Evolutionary conservation across 2,113 vertebrate genomes (phyloP).

Genomic region (Entomyzon cyanotis): DNA sequence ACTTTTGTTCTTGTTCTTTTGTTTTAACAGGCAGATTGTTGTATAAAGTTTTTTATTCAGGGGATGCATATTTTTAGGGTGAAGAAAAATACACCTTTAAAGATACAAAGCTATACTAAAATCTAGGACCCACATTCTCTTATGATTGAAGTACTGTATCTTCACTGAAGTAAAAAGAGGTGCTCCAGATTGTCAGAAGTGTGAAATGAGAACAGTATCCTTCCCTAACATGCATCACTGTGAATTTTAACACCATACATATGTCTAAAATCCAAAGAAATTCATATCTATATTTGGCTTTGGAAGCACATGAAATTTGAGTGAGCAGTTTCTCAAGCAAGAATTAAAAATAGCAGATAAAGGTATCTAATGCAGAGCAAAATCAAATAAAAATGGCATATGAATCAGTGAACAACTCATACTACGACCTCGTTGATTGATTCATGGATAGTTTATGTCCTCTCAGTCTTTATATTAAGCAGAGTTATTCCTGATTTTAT

Average conservation of each 20-base stretch:
- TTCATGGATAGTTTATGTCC: background rate
- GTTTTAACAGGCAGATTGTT: background rate
- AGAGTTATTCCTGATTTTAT: background rate
- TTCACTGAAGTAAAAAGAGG: constrained; percentile 11
- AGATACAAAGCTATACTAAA: background rate
- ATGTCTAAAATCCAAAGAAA: constrained; percentile 53
- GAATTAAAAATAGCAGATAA: constrained; percentile 53
- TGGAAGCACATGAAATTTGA: constrained; percentile 54
- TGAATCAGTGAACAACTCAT: constrained; percentile 18
- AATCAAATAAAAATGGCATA: constrained; percentile 22
- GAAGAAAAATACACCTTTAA: background rate
- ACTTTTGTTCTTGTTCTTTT: background rate
- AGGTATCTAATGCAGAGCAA: constrained; percentile 26
- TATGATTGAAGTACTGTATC: background rate
- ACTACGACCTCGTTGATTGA: background rate
- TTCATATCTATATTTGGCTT: constrained; percentile 51
- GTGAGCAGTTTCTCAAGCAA: constrained; percentile 31
- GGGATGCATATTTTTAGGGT: background rate
- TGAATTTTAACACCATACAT: constrained; percentile 55
- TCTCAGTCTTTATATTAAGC: background rate
- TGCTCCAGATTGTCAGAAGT: constrained; percentile 48
- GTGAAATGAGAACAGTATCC: constrained; percentile 49
- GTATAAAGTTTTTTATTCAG: background rate
- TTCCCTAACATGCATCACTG: constrained; percentile 39
- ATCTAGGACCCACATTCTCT: background rate